phyloP scores from a whole-genome alignment of 2,113 vertebrate genomes.

The Tupaia tana region DNA sequence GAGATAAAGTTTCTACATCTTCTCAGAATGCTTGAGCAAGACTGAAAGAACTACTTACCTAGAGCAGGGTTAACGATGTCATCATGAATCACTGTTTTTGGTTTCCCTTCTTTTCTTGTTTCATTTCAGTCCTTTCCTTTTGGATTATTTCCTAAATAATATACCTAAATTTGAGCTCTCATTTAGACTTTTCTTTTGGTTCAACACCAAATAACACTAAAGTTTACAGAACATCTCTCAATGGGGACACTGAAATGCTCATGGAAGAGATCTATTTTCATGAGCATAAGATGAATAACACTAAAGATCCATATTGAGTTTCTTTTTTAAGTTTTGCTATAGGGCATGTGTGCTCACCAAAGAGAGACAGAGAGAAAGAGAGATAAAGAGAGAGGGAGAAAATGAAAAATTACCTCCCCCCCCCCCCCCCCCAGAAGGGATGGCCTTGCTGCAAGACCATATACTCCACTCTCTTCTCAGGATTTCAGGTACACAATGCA shows the following conservation, averaged over 20 bases:
- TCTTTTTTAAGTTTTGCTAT: too few relatives aligned
- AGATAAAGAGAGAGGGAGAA: too few relatives aligned
- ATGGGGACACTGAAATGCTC: not conserved
- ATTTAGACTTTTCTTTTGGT: not conserved
- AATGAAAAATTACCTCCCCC: too few relatives aligned
- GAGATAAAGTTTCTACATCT: not conserved
- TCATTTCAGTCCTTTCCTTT: not conserved
- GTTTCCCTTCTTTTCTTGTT: not conserved
- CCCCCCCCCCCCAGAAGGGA: too few relatives aligned
- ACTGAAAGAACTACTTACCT: not conserved
- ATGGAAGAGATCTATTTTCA: not conserved
- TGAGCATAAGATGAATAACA: not conserved
- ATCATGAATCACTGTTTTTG: too few relatives aligned
- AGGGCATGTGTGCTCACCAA: too few relatives aligned
- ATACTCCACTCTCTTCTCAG: too few relatives aligned
- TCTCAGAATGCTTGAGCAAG: not conserved
- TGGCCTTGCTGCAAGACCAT: too few relatives aligned
- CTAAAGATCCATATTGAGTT: not conserved
- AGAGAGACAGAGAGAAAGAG: too few relatives aligned
- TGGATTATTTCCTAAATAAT: conserved; percentile 2
- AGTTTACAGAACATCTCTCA: not conserved
- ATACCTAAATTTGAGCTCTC: not conserved
- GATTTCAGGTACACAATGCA: too few relatives aligned
- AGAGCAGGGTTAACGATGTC: rapidly evolving
- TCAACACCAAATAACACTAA: not conserved